Evolutionary conservation across 2,888 invertebrate genomes (phyloP), one percentile per base, ranked within the genome.

Genomic region (Acrobasis suavella): DNA sequence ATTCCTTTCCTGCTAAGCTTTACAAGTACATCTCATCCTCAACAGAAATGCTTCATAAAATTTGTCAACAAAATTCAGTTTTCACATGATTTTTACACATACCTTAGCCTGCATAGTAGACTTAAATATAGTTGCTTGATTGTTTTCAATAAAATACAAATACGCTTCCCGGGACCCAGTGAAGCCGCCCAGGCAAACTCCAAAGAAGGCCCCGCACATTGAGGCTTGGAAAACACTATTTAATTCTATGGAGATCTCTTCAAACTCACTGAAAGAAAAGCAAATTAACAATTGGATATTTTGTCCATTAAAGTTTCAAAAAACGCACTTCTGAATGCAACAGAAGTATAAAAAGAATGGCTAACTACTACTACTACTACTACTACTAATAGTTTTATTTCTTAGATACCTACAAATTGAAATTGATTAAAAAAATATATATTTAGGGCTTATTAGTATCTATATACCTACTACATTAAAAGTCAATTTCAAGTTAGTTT

Each of bases 101-200:
- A 95, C 96, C 90, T 96, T 95, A 3, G 96, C 96, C 61, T 96
- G 94, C 9, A 94, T 79, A 66, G 95, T 95, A 60, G 93, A 93
- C 59, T 85, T 86, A 80, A 95, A 96, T 59, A 93, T 91, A 5
- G 96, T 95, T 9, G 96, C 96, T 87, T 96, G 94, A 84, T 96
- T 96, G 68, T 93, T 95, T 78, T 94, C 94, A 81, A 96, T 94
- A 72, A 96, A 96, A 72, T 94, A 91, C 51, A 94, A 67, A 73
- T 95, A 96, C 1, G 95, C 93, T 5, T 78, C 76, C 70, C 93
- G 91, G 12, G 95, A 95, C 69, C 90, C 85, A 2, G 93, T 78
- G 73, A 95, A 89, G 37, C 96, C 96, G 60, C 96, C 96, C 75
- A 95, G 93, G 52, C 94, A 69, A 0, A 90, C 94, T 15, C 96